Conservation (phyloP, 2,797 vertebrate genomes). For the Hydrocynus forskahlii region DNA sequence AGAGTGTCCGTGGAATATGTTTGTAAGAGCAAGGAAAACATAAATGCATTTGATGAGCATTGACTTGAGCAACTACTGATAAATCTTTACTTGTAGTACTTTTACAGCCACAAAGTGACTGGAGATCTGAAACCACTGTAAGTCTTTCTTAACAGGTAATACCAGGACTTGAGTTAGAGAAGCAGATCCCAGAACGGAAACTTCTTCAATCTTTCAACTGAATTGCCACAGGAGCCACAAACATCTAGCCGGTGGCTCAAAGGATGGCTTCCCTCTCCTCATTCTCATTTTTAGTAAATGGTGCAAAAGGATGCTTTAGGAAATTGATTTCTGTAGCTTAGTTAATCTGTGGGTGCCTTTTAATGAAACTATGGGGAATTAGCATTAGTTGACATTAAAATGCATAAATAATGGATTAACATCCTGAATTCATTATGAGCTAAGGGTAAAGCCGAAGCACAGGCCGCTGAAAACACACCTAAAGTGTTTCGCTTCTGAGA, state of each 20-base stretch:
- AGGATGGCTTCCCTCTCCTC: neutral
- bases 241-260: neutral
- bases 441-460: slow-evolving; percentile 61
- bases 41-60: neutral
- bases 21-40: neutral
- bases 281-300: slow-evolving; percentile 48
- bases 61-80: neutral
- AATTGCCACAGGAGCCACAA: neutral
- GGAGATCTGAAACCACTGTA: neutral
- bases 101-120: neutral
- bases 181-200: neutral
- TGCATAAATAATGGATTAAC: slow-evolving; percentile 71
- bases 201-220: neutral
- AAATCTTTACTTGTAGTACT: neutral
- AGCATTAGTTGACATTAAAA: slow-evolving; percentile 65
- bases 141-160: neutral
- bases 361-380: slow-evolving; percentile 73
- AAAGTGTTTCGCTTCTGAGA: slow-evolving; percentile 49
- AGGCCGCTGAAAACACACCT: slow-evolving; percentile 54
- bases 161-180: neutral
- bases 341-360: slow-evolving; percentile 66
- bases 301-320: slow-evolving; percentile 64
- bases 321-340: slow-evolving; percentile 64
- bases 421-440: slow-evolving; percentile 60
- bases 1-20: neutral